Conservation (phyloP, 53 echinoderm and acorn worm genomes). For the Patiria pectinifera region DNA sequence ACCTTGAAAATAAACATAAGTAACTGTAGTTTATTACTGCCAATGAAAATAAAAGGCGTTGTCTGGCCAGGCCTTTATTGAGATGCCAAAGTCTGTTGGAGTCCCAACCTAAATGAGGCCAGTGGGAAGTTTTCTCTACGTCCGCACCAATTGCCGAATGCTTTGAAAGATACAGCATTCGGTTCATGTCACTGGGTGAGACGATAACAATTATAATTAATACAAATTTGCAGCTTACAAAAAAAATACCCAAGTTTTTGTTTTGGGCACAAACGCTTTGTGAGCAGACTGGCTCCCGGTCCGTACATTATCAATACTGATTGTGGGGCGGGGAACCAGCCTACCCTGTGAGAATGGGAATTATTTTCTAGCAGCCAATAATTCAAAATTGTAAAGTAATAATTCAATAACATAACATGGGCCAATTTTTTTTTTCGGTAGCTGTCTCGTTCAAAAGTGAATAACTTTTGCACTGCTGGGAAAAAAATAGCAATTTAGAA, state of each 20-base stretch:
- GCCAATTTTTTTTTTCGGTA: too few relatives aligned
- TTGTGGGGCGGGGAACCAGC: too few relatives aligned
- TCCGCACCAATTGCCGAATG: conserved; percentile 40
- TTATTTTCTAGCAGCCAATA: too few relatives aligned
- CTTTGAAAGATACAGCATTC: not conserved
- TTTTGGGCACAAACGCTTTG: not conserved
- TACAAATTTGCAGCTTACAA: not conserved
- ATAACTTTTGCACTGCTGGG: too few relatives aligned
- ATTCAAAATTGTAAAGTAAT: too few relatives aligned
- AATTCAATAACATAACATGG: too few relatives aligned
- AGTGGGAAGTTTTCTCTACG: conserved; percentile 36
- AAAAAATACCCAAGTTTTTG: too few relatives aligned
- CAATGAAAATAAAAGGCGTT: not conserved
- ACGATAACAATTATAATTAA: not conserved
- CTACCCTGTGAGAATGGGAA: too few relatives aligned
- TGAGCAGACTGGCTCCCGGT: not conserved
- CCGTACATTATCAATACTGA: too few relatives aligned
- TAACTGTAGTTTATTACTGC: not conserved
- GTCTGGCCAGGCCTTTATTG: conserved; percentile 70
- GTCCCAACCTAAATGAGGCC: conserved; percentile 58
- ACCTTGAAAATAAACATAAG: not conserved
- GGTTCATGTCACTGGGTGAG: not conserved
- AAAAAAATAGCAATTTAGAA: too few relatives aligned
- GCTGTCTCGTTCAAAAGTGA: too few relatives aligned
- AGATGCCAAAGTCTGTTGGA: conserved; percentile 15